Evolutionary conservation across 2,888 invertebrate genomes (phyloP).

Genomic region (Tetramorium bicarinatum): DNA sequence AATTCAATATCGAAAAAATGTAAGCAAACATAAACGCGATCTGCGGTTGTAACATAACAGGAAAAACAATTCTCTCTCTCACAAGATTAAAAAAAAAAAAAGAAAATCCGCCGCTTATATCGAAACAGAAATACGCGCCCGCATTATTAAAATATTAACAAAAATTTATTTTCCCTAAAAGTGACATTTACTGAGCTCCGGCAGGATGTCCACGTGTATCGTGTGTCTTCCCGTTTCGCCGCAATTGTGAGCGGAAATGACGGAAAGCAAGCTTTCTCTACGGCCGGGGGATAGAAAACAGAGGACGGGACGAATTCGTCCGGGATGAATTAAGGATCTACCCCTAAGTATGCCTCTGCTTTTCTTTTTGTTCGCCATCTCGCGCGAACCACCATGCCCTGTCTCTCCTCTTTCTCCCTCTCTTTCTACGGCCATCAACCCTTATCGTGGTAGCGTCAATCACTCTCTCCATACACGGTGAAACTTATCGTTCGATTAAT

Average conservation of each 20-base stretch:
- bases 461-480: slow-evolving; percentile 74
- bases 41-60: neutral
- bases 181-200: neutral
- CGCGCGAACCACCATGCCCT: slow-evolving; percentile 1
- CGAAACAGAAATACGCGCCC: neutral
- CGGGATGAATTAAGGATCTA: slow-evolving; percentile 66
- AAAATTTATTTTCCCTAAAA: neutral
- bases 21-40: neutral
- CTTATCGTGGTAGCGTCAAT: slow-evolving; percentile 82
- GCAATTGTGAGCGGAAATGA: slow-evolving; percentile 34
- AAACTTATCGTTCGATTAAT: slow-evolving; percentile 83
- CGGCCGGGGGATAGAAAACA: slow-evolving; percentile 20
- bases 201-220: neutral
- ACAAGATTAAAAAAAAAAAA: neutral
- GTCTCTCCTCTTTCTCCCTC: neutral
- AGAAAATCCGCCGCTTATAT: neutral
- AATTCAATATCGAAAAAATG: neutral
- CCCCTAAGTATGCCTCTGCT: slow-evolving; percentile 62
- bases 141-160: neutral
- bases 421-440: slow-evolving; percentile 75
- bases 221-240: neutral
- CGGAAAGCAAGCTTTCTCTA: slow-evolving; percentile 8
- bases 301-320: slow-evolving; percentile 58
- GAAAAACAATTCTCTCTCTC: slow-evolving; percentile 6
- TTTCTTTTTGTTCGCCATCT: slow-evolving; percentile 48